Conservation (phyloP, 2,113 vertebrate genomes). For the Rhizomys pruinosus region DNA sequence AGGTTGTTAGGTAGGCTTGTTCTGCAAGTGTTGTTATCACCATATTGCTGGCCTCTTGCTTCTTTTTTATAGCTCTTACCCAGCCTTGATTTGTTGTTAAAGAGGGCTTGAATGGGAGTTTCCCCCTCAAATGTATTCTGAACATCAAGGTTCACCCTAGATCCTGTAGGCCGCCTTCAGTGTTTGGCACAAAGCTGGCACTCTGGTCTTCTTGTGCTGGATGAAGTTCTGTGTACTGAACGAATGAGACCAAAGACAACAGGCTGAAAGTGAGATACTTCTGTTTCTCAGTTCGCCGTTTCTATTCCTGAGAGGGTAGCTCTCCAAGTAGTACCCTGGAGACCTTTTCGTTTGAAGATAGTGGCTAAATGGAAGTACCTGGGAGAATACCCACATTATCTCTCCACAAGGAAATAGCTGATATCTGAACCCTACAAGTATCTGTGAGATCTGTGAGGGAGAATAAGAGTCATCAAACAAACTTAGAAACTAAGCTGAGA, state of each 20-base stretch:
- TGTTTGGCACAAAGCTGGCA: not conserved
- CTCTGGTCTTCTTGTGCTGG: not conserved
- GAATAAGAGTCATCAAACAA: not conserved
- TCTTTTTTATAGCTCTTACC: not conserved
- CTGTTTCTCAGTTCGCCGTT: not conserved
- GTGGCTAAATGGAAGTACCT: not conserved
- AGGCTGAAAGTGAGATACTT: not conserved
- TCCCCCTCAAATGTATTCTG: not conserved
- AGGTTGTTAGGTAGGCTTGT: not conserved
- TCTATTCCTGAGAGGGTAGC: not conserved
- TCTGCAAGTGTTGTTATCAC: not conserved
- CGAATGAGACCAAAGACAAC: not conserved
- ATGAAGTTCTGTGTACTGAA: not conserved
- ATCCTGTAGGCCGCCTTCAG: not conserved
- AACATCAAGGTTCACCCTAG: not conserved
- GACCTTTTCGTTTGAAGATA: not conserved
- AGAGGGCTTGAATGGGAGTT: not conserved
- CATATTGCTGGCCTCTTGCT: not conserved
- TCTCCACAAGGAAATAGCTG: not conserved
- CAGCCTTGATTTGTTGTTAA: not conserved
- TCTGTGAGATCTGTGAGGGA: not conserved
- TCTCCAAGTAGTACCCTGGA: not conserved
- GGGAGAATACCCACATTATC: not conserved
- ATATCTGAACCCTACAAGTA: not conserved
- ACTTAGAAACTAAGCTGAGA: slow-evolving; percentile 21